These are phyloP conservation scores for Arion vulgaris DNA, from an alignment of 1,140 invertebrate genomes.

Conservation along the genomic window DNA sequence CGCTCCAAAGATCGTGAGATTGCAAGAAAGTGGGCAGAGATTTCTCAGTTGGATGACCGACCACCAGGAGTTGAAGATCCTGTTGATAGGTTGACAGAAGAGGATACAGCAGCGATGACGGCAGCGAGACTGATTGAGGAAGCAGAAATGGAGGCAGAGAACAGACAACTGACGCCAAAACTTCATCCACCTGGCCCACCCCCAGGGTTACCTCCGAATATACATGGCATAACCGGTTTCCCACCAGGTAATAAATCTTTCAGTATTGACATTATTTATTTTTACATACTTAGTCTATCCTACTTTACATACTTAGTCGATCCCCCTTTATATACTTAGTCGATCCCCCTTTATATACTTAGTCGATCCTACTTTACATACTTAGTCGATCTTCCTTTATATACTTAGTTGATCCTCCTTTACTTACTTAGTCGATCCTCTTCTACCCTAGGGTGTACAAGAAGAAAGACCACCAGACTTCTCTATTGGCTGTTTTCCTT, in stretches of 20 bases:
- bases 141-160: conserved; percentile 47
- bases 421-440: no score
- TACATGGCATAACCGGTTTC: conserved; percentile 56
- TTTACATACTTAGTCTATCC: no score
- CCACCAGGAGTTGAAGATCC: conserved; percentile 47
- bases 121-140: conserved; percentile 44
- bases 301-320: no score
- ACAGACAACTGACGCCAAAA: conserved; percentile 36
- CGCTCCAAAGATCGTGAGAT: conserved; percentile 35
- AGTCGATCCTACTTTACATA: no score
- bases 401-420: no score
- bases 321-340: no score
- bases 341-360: no score
- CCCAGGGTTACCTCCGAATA: conserved; percentile 67
- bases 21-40: conserved; percentile 45
- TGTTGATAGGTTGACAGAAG: conserved; percentile 41
- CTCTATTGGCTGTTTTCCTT: no score
- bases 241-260: conserved; percentile 64
- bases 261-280: background rate
- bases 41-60: conserved; percentile 39
- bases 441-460: no score
- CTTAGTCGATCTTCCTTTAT: no score
- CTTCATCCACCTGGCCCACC: conserved; percentile 53
- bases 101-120: conserved; percentile 42
- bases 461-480: no score